Evolutionary conservation across 2,888 invertebrate genomes (phyloP).

Genomic region (Pycnomerus fuliginosus): DNA sequence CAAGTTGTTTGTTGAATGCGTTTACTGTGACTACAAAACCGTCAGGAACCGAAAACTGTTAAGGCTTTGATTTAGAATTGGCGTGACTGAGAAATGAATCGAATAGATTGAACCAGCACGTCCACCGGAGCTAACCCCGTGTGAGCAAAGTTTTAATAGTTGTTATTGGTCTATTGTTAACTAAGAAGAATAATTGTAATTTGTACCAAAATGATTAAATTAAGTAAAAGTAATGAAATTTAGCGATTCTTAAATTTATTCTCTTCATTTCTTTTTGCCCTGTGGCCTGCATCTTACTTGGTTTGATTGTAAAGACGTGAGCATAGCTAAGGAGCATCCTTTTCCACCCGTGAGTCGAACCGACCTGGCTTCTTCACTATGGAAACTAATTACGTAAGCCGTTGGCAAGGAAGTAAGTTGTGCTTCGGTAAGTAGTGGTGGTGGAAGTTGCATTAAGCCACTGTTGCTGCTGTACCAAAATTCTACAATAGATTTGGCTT

Average conservation of each 20-base stretch:
- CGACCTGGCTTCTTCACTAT: conserved; percentile 56
- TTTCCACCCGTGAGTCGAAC: conserved; percentile 72
- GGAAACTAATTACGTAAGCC: conserved; percentile 45
- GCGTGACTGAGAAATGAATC: too few species aligned
- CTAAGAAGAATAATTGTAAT: too few species aligned
- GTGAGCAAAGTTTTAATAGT: too few species aligned
- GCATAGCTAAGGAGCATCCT: conserved; percentile 71
- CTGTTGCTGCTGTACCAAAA: conserved; percentile 47
- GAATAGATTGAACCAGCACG: too few species aligned
- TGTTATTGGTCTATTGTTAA: too few species aligned
- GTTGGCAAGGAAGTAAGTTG: conserved; percentile 14
- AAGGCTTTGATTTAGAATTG: too few species aligned
- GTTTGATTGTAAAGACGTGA: conserved; percentile 53
- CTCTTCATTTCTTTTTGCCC: too few species aligned
- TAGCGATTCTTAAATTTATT: too few species aligned
- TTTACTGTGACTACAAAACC: conserved; percentile 70
- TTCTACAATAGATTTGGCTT: conserved; percentile 49
- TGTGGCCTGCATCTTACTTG: conserved; percentile 56
- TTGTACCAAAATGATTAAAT: too few species aligned
- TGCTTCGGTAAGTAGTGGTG: conserved; percentile 27
- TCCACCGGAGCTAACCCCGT: too few species aligned
- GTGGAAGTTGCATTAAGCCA: conserved; percentile 15
- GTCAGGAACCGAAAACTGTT: conserved; percentile 61
- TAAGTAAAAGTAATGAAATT: too few species aligned
- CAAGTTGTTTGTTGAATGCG: conserved; percentile 62